Evolutionary conservation across 23 tunicate genomes (phyloP).

Genomic region (Halocynthia aurantium): DNA sequence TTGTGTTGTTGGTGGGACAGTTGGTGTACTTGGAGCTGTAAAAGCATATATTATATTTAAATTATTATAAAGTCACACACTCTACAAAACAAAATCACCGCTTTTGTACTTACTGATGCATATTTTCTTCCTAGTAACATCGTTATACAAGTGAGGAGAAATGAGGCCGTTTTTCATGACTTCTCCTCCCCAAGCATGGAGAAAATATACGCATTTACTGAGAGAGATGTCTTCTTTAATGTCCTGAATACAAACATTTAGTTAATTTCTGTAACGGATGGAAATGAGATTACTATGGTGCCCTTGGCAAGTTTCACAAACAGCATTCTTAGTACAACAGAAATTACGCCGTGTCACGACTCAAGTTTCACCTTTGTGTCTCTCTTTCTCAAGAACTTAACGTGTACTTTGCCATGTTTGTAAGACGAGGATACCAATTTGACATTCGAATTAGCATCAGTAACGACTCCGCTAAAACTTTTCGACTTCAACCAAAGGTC

Average conservation of each 20-base stretch:
- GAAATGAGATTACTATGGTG: not conserved
- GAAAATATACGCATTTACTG: not conserved
- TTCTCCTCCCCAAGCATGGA: conserved; percentile 1
- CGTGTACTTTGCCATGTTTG: not conserved
- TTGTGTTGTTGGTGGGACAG: too few species aligned
- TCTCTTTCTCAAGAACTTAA: not conserved
- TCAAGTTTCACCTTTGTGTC: not conserved
- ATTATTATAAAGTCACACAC: too few species aligned
- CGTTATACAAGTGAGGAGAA: not conserved
- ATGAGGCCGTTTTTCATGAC: not conserved
- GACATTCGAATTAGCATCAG: too few species aligned
- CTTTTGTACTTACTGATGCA: not conserved
- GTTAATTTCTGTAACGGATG: too few species aligned
- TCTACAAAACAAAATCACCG: not conserved
- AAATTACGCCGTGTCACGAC: too few species aligned
- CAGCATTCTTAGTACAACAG: too few species aligned
- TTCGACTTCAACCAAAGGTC: too few species aligned
- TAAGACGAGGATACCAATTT: too few species aligned
- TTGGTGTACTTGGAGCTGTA: too few species aligned
- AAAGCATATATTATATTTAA: too few species aligned
- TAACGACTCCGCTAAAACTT: too few species aligned
- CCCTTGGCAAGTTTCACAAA: not conserved
- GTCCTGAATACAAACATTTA: not conserved
- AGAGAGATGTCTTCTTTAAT: not conserved
- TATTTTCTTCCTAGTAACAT: not conserved